Evolutionary conservation across 1,140 invertebrate genomes (phyloP), one percentile per base, ranked within the genome.

Genomic region (Pseudomyrmex sp.): DNA sequence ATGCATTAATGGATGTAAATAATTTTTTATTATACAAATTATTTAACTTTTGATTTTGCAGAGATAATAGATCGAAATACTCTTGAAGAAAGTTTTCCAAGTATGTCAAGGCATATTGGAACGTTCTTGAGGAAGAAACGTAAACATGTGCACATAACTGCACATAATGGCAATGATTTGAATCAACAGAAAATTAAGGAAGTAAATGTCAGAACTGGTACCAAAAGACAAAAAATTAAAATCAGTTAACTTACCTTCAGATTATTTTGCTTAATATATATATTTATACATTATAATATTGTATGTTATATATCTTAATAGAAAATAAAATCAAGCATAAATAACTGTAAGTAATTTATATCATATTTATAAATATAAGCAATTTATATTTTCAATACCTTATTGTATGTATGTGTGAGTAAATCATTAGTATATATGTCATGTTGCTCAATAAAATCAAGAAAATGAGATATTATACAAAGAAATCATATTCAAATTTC

Each of bases 401-500:
- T 35, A 35, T 9, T 63, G 15, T 44, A 12, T 46, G 46, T 20
- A 1, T 48, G 13, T 10, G 52, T 15, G 8, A 35, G 5, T 35
- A 3, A 35, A 35, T 35, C 4, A 5, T 35, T 5, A 35, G 5
- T 61, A 18, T 2, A 23, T 59, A 70, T 59, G 26, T 35, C 5
- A 35, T 35, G 35, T 35, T 35, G 0, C 0, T 35, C 35, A 35
- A 35, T 5, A 72, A 70, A 50, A 50, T 80, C 35, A 3, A 23
- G 20, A 18, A 18, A 58, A 13, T 65, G 35, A 79, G 52, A 79
- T 58, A 26, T 13, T 35, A 20, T 83, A 75, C 52, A 79, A 77
- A 20, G 85, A 93, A 35, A 35, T 86, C 70, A 2, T 91, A 88
- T 77, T 88, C 85, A 18, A 75, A 2, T 88, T 56, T 48, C 15